Base-by-base conservation (phyloP, 1,140 invertebrate species). In the Doryteuthis pealeii region DNA sequence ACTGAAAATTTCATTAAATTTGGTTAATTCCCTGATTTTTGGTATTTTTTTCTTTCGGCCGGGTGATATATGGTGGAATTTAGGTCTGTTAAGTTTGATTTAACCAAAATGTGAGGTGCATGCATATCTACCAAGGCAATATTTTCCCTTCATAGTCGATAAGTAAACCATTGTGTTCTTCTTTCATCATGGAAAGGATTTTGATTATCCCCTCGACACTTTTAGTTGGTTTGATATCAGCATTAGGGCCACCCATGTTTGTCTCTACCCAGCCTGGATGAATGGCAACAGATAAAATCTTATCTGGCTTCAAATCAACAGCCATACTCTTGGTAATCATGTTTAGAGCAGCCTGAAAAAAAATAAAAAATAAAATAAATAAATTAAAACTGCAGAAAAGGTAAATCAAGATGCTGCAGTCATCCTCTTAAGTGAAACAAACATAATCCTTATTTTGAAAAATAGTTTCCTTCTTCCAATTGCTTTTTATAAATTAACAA, bases 181-280 rank as follows among this genome's bases (percentile, higher is more conserved):
- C 33, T 26, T 33, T 69, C 28, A 69, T 12, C 2, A 22, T 69
- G 8, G 30, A 69, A 26, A 69, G 8, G 6, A 31, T 22, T 26
- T 69, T 69, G 22, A 35, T 26, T 15, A 31, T 26, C 22, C 30
- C n/a, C 28, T 69, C 22, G 6, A 69, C 67, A 6, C 67, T 33
- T 22, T 22, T 8, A 12, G 18, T 12, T 62, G 54, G 12, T 0
- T 22, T 62, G 22, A 62, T n/a, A 22, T 2, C 5, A 15, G 95
- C 95, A 79, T 92, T 92, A 68, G 87, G 85, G 14, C 94, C 94
- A 5, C 95, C 95, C 94, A 97, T 93, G 74, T 94, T 93, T 0
- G 95, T 97, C 81, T 92, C 91, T 0, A 96, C 94, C 95, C 95
- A 97, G 1, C 95, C 95, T 1, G 95, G 95, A 89, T 97, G 95